Base-by-base conservation (phyloP, 2,888 invertebrate genomes). In the Athetis lepigone region DNA sequence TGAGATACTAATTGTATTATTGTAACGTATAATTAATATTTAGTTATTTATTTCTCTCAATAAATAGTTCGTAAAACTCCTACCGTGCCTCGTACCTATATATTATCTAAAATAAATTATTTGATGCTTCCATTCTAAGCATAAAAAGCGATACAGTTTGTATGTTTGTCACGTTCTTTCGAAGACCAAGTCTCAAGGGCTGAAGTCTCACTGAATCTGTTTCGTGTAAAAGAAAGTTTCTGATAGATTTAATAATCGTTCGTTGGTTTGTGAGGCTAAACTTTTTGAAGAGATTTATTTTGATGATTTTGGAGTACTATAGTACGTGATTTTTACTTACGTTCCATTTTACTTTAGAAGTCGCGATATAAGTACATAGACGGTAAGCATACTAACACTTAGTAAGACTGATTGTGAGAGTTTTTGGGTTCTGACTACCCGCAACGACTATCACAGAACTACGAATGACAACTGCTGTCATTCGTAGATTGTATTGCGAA, bases 101-200 rank as follows among this genome's bases (percentile, higher is more conserved):
- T 16, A 37, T 33, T 16, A 27, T 27, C 13, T n/a, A n/a, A n/a
- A n/a, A n/a, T n/a, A n/a, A 27, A 45, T 33, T 39, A 63, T 63
- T 70, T 46, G 71, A 47, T 18, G n/a, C 18, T 9, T 45, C 6
- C 13, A 66, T n/a, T 29, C 40, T 13, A 16, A 39, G 66, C 13
- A 47, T 51, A 33, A 47, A 47, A 47, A 46, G 29, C 37, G 29
- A n/a, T 33, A 16, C n/a, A 11, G 47, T 37, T 56, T 33, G 36
- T 43, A 69, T 66, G 73, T 39, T 42, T 36, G 16, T 73, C 69
- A 73, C 69, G 73, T 67, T 19, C 29, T 40, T 25, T 1, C n/a
- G 8, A 39, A 16, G 45, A 40, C 33, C 25, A 37, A 50, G 8
- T 46, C 45, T 39, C 45, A 9, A 13, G 13, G 60, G 69, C 7